Evolutionary conservation across 1,140 invertebrate species (phyloP).

Genomic region (Bombus balteatus): DNA sequence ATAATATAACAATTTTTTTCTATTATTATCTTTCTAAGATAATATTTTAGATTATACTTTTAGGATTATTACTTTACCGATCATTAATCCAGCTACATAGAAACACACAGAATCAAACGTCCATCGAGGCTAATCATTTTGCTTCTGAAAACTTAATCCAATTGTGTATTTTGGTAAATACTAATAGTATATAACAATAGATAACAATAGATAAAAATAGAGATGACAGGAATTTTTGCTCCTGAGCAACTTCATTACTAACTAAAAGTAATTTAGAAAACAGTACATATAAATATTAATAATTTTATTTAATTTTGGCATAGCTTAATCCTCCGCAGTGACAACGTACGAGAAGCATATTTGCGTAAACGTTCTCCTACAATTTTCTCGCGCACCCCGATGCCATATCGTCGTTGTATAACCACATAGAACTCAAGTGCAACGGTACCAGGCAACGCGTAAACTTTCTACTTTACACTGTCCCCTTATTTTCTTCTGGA

Average conservation of each 20-base stretch:
- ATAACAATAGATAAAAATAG: no score
- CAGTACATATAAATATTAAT: not conserved
- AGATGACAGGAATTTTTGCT: not conserved
- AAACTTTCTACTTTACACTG: conserved; percentile 38
- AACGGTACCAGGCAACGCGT: not conserved
- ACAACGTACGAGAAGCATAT: not conserved
- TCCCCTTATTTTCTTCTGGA: conserved; percentile 17
- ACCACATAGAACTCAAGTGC: conserved; percentile 4
- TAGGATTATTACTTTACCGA: no score
- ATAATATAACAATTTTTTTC: no score
- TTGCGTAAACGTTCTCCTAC: not conserved
- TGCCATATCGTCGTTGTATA: conserved; percentile 13
- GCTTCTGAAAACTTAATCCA: no score
- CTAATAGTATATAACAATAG: no score
- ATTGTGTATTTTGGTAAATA: no score
- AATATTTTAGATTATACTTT: no score
- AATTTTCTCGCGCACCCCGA: not conserved
- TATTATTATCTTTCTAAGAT: no score
- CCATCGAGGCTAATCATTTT: no score
- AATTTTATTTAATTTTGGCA: not conserved
- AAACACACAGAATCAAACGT: no score
- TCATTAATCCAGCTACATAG: no score
- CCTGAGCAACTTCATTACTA: not conserved
- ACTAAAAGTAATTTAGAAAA: not conserved
- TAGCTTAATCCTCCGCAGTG: no score